Base-by-base conservation (phyloP, 2,113 vertebrate species). In the Rattus rattus region DNA sequence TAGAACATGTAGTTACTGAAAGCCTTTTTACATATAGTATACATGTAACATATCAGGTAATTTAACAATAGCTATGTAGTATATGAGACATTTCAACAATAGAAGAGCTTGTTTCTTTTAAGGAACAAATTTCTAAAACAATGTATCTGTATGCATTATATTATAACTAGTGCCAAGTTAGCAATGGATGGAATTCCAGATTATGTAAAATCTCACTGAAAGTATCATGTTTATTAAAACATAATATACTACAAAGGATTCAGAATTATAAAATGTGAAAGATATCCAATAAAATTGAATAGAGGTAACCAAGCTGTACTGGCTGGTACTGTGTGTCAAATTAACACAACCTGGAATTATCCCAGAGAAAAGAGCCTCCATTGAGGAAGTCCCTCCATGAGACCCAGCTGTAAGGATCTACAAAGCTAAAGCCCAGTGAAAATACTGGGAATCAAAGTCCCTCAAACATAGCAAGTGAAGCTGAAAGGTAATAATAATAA, bases 181-280 rank as follows among this genome's bases (percentile, higher is more conserved):
- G 65, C 20, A 63, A 65, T 36, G 28, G 49, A 70, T 90, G 26
- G 70, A 93, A 91, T 75, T 96, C 76, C 36, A 33, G 52, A 77
- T 90, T 75, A 88, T 90, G 43, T 91, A 65, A 72, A 12, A 90
- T 28, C 36, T 85, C 17, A 87, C 11, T 63, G 1, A 93, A 94
- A 86, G 2, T 84, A 76, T 2, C 30, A 89, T 72, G 4, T 94
- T 85, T 79, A 65, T 94, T 79, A 95, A 96, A 96, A 73, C 83
- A 14, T 2, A 90, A 70, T 2, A 47, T 33, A 28, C 11, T 49
- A 43, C 0, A 94, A 43, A 67, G 92, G 79, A 92, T 2, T 5
- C 22, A 69, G 77, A 94, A 59, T 93, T 88, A 61, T 39, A 69
- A 90, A 94, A 86, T 2, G 20, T 28, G 2, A 7, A 73, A 81